These are phyloP conservation scores for Anthopleura xanthogrammica DNA, from an alignment of 92 coral and sea anemone species.

Conservation along the genomic window DNA sequence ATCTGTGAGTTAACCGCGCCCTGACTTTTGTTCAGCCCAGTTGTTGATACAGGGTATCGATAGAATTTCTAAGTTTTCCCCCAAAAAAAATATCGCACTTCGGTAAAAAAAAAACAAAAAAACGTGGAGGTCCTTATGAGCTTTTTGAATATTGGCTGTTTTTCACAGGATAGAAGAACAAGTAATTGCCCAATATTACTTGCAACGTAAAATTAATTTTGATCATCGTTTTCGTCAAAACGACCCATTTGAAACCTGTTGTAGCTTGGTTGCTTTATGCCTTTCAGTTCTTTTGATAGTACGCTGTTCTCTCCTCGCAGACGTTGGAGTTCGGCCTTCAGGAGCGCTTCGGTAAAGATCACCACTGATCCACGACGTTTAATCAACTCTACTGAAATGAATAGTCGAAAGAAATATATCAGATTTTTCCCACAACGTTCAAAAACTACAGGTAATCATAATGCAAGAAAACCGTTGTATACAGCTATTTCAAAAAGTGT, in stretches of 20 bases:
- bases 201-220: neutral
- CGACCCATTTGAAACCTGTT: neutral
- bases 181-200: too few relatives aligned
- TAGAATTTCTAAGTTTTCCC: too few relatives aligned
- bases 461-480: too few relatives aligned
- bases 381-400: neutral
- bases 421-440: neutral
- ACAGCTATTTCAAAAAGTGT: too few relatives aligned
- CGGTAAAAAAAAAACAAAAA: too few relatives aligned
- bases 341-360: conserved; percentile 22
- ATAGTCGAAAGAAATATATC: neutral
- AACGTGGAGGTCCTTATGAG: too few relatives aligned
- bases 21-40: neutral
- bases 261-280: neutral
- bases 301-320: conserved; percentile 28
- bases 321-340: conserved; percentile 33
- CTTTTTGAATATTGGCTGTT: neutral
- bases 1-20: too few relatives aligned
- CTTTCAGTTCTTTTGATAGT: conserved; percentile 11
- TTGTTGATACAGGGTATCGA: too few relatives aligned
- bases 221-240: neutral
- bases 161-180: too few relatives aligned
- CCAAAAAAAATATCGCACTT: too few relatives aligned
- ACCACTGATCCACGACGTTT: conserved; percentile 11
- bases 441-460: too few relatives aligned